Conservation (phyloP, 2,797 vertebrate genomes). For the Pseudochirops corinnae region DNA sequence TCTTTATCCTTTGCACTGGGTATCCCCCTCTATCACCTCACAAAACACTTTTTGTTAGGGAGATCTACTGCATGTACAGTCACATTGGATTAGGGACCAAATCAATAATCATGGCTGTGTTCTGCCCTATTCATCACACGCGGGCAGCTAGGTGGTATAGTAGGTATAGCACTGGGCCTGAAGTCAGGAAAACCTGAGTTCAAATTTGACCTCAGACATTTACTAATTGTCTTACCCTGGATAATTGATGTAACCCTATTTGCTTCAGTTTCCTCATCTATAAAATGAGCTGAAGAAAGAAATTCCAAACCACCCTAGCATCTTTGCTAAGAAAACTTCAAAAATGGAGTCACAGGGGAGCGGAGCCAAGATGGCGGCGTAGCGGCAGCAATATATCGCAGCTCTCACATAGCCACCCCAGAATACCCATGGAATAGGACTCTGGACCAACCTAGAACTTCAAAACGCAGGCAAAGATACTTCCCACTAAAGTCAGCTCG, state of each 20-base stretch:
- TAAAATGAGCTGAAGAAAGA: not conserved
- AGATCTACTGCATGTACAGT: not conserved
- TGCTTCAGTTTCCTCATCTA: not conserved
- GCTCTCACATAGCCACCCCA: too few species aligned
- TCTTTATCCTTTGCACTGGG: too few species aligned
- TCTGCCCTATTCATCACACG: not conserved
- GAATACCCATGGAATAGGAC: too few species aligned
- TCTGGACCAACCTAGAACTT: too few species aligned
- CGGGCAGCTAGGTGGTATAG: not conserved
- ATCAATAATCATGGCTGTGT: not conserved
- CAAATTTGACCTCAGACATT: not conserved
- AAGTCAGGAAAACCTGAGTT: not conserved
- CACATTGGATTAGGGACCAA: not conserved
- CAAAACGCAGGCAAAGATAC: too few species aligned
- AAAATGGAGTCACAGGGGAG: too few species aligned
- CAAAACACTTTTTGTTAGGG: not conserved
- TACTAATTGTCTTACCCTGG: not conserved
- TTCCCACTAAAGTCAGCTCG: too few species aligned
- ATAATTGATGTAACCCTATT: not conserved
- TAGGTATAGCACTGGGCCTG: not conserved
- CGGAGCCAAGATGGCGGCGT: too few species aligned
- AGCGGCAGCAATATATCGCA: too few species aligned
- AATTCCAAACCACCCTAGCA: not conserved
- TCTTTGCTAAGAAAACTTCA: not conserved
- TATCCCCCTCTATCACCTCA: not conserved